These are phyloP conservation scores for Siniperca obscura DNA, from an alignment of 2,797 vertebrate species.

Conservation along the genomic window DNA sequence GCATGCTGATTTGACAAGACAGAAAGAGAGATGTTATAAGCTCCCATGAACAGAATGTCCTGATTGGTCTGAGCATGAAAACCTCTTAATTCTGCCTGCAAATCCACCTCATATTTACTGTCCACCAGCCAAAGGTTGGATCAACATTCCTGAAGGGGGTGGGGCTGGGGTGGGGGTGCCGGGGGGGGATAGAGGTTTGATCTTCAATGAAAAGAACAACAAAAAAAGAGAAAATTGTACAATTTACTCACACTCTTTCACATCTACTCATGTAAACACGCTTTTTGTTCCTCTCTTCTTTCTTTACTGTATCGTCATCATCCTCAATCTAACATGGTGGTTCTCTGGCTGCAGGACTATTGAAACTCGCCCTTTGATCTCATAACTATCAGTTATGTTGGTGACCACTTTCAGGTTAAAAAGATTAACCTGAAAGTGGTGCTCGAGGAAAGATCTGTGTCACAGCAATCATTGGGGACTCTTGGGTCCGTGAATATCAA, in stretches of 20 bases:
- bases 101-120: slow-evolving; percentile 39
- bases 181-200: not conserved
- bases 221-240: not conserved
- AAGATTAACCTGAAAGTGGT: no score
- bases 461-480: no score
- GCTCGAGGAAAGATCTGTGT: no score
- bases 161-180: no score
- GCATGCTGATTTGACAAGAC: not conserved
- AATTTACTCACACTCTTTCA: not conserved
- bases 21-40: not conserved
- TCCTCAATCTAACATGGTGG: no score
- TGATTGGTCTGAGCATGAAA: slow-evolving; percentile 5
- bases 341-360: no score
- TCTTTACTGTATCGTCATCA: no score
- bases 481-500: no score
- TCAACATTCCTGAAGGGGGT: slow-evolving; percentile 47
- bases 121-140: slow-evolving; percentile 7
- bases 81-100: slow-evolving; percentile 16
- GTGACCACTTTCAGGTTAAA: no score
- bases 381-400: not conserved
- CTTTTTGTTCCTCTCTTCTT: not conserved
- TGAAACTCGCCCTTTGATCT: no score
- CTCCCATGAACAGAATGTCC: slow-evolving; percentile 31
- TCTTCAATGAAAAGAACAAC: not conserved
- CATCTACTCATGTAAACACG: not conserved